Evolutionary conservation across 2,797 vertebrate genomes (phyloP).

Genomic region (Jordanella pulchra): DNA sequence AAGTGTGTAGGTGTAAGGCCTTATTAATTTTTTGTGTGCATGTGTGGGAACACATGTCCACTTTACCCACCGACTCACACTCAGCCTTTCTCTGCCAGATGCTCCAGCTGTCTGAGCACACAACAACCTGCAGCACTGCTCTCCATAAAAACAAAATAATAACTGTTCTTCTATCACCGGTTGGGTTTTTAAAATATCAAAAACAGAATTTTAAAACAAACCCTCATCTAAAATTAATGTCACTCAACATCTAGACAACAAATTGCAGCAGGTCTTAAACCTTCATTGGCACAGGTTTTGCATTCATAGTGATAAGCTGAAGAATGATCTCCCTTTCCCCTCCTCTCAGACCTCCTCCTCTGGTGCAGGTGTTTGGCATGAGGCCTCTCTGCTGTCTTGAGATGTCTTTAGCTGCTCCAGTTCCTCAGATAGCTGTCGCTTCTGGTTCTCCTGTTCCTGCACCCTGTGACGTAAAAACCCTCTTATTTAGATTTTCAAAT

Average conservation of each 20-base stretch:
- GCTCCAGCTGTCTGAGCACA: constrained; percentile 64
- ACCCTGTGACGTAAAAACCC: constrained; percentile 68
- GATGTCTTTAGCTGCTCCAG: constrained; percentile 73
- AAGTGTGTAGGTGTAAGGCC: constrained; percentile 53
- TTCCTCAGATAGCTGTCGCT: constrained; percentile 80
- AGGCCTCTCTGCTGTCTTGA: constrained; percentile 77
- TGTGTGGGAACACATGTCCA: constrained; percentile 33
- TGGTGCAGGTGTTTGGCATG: constrained; percentile 74
- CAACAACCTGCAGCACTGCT: constrained; percentile 22
- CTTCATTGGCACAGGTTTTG: neutral
- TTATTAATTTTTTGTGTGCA: constrained; percentile 19
- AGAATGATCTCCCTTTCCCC: neutral
- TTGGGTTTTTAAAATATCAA: neutral
- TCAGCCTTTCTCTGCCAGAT: constrained; percentile 51
- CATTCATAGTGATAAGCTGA: neutral
- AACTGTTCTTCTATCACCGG: neutral
- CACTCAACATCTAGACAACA: neutral
- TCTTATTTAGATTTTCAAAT: neutral
- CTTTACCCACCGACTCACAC: constrained; percentile 59
- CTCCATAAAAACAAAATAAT: constrained; percentile 12
- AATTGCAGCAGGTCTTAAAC: neutral
- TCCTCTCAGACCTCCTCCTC: constrained; percentile 69
- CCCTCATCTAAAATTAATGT: neutral
- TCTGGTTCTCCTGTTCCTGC: constrained; percentile 83
- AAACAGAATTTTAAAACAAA: neutral